A percentile compares a stretch with the other conserved stretches of the same genome.
phyloP scores from a whole-genome alignment of 64 coral and sea anemone species.

The Stylophora pistillata region DNA sequence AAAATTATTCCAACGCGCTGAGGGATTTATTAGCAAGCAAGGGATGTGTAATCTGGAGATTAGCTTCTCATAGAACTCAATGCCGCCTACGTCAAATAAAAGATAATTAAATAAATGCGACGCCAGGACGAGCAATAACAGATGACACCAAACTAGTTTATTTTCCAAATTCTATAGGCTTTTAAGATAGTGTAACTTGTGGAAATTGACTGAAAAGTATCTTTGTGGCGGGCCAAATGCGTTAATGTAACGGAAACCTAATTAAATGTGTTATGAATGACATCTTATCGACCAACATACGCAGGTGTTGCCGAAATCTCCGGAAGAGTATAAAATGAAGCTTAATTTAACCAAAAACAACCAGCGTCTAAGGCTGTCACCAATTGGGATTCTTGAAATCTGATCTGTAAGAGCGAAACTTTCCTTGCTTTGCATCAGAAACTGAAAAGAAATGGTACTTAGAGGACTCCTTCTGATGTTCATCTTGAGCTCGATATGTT shows the following conservation, averaged over 20 bases:
- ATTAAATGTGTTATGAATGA: slow-evolving; percentile 37
- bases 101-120: slow-evolving; percentile 1
- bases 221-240: slow-evolving; percentile 35
- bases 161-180: slow-evolving; percentile 1
- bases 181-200: slow-evolving; percentile 12
- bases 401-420: background rate
- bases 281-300: background rate
- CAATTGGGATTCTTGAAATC: background rate
- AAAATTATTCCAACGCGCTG: background rate
- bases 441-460: slow-evolving; percentile 4
- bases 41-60: background rate
- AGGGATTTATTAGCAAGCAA: background rate
- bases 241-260: slow-evolving; percentile 51
- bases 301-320: slow-evolving; percentile 14
- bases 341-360: slow-evolving; percentile 4
- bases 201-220: slow-evolving; percentile 35
- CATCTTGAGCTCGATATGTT: slow-evolving; percentile 1
- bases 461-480: background rate
- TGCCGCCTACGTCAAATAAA: background rate
- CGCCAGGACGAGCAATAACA: background rate
- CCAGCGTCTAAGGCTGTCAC: background rate
- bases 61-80: background rate
- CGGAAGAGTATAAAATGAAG: slow-evolving; percentile 24
- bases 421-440: background rate
- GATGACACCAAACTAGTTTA: slow-evolving; percentile 15